Conservation (phyloP, 2,113 vertebrate genomes). For the Megaleporinus macrocephalus region DNA sequence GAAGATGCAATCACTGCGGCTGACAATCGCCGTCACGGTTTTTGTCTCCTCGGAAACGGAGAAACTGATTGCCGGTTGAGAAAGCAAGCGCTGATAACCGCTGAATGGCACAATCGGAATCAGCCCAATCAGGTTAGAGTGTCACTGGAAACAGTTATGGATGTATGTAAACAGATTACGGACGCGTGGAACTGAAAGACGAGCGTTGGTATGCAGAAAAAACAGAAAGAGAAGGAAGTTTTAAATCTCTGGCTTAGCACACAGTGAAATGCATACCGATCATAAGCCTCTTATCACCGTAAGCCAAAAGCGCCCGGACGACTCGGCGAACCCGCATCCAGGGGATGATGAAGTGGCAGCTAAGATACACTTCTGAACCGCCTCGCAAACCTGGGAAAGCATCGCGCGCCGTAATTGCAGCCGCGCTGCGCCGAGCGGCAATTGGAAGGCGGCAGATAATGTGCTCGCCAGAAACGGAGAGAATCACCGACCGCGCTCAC, state of each 20-base stretch:
- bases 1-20: too few species aligned
- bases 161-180: background rate
- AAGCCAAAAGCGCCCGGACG: constrained; percentile 18
- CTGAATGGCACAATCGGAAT: background rate
- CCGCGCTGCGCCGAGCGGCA: background rate
- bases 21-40: too few species aligned
- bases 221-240: too few species aligned
- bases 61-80: too few species aligned
- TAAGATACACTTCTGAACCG: constrained; percentile 32
- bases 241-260: constrained; percentile 17
- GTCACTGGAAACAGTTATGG: background rate
- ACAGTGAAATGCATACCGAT: constrained; percentile 22
- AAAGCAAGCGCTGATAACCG: background rate
- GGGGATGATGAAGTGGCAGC: constrained; percentile 11
- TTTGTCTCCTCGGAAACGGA: too few species aligned
- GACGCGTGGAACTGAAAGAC: constrained; percentile 3
- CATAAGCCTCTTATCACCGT: constrained; percentile 36
- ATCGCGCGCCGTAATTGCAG: constrained; percentile 24
- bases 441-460: background rate
- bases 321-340: constrained; percentile 7
- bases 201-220: too few species aligned
- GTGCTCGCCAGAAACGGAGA: background rate
- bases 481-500: background rate
- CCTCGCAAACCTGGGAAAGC: constrained; percentile 6
- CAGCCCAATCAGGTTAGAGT: background rate